phyloP scores from a whole-genome alignment of 2,888 invertebrate species.

The Drosophila meridiana region DNA sequence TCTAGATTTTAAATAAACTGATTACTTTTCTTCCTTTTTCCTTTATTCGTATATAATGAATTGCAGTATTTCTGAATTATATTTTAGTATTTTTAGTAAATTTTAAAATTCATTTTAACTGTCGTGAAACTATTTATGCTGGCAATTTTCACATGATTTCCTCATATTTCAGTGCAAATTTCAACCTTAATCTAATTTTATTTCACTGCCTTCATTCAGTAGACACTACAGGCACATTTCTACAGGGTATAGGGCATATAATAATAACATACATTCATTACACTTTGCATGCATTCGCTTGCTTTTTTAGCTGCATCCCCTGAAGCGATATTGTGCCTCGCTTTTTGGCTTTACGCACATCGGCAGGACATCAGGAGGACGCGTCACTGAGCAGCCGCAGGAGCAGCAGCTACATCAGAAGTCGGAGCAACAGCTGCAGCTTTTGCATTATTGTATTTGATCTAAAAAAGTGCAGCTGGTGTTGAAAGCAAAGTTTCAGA shows the following conservation, averaged over 20 bases:
- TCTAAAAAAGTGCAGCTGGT: constrained; percentile 30
- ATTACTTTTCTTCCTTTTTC: no score
- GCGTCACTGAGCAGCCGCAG: constrained; percentile 14
- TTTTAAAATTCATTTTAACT: no score
- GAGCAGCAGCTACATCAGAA: constrained; percentile 14
- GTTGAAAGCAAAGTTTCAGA: constrained; percentile 17
- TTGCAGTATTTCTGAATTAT: no score
- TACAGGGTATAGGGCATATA: neutral
- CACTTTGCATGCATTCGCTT: constrained; percentile 32
- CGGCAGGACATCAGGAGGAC: constrained; percentile 28
- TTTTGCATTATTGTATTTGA: constrained; percentile 49
- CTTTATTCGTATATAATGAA: no score
- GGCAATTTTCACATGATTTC: no score
- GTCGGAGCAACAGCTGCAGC: constrained; percentile 43
- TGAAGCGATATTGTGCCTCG: constrained; percentile 37
- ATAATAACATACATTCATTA: constrained; percentile 39
- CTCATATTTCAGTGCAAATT: neutral
- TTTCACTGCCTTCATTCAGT: neutral
- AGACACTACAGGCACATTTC: neutral
- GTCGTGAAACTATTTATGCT: no score
- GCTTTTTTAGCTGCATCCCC: constrained; percentile 19
- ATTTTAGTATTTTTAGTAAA: no score
- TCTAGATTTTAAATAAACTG: no score
- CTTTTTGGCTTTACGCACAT: constrained; percentile 29
- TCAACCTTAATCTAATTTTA: neutral